Percentiles rank a stretch among this genome's conserved stretches.
phyloP scores from a whole-genome alignment of 2,797 vertebrate genomes.

The Paguma larvata region DNA sequence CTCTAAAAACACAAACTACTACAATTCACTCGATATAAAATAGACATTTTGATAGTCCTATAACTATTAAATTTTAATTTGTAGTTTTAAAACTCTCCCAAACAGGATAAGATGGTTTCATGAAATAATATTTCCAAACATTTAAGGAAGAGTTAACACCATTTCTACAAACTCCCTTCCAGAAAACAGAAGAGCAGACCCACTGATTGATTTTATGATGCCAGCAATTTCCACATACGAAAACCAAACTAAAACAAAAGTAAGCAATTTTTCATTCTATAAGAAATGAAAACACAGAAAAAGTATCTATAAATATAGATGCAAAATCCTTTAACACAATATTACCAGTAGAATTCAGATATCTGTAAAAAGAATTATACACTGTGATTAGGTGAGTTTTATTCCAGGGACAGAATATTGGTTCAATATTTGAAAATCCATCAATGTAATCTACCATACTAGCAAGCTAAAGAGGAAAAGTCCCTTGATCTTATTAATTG shows the following conservation, averaged over 20 bases:
- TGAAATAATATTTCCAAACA: background rate
- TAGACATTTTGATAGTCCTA: constrained; percentile 18
- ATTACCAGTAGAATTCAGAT: background rate
- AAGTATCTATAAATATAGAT: background rate
- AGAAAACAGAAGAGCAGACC: background rate
- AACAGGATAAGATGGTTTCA: background rate
- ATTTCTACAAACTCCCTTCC: background rate
- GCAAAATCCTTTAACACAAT: background rate
- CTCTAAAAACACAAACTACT: background rate
- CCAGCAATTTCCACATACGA: background rate
- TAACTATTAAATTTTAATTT: constrained; percentile 32
- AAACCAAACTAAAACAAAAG: background rate
- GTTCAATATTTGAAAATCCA: constrained; percentile 4
- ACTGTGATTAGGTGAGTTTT: background rate
- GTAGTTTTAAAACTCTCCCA: background rate
- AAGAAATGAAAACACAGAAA: background rate
- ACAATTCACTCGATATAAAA: background rate
- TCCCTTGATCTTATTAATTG: background rate
- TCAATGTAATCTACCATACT: background rate
- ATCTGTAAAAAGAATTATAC: background rate
- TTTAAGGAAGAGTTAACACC: background rate
- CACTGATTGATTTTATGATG: background rate
- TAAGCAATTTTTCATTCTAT: background rate
- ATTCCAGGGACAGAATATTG: background rate
- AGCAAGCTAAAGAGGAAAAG: background rate